Evolutionary conservation across 2,888 invertebrate genomes (phyloP).

Genomic region (Thera britannica): DNA sequence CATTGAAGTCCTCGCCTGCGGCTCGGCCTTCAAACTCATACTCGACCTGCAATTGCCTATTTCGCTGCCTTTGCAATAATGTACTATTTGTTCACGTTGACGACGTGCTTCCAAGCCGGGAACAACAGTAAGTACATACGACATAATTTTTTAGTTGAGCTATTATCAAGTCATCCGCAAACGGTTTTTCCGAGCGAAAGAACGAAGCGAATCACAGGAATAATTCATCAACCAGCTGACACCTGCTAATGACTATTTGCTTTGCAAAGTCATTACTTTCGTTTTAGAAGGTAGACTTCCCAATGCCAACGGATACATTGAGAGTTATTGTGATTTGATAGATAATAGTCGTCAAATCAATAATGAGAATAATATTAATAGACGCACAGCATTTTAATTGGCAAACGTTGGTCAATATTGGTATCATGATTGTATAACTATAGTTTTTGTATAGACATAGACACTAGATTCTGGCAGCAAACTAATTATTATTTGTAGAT

Average conservation of each 20-base stretch:
- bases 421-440: neutral
- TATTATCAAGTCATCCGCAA: constrained; percentile 51
- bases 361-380: constrained; percentile 8
- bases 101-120: constrained; percentile 11
- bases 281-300: constrained; percentile 19
- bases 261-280: constrained; percentile 32
- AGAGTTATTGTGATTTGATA: constrained; percentile 9
- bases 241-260: constrained; percentile 36
- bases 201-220: constrained; percentile 47
- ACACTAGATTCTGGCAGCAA: too few species aligned
- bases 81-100: neutral
- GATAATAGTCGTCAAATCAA: constrained; percentile 2
- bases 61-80: too few species aligned
- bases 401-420: constrained; percentile 4
- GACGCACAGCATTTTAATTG: constrained; percentile 1
- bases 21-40: too few species aligned
- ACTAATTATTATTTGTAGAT: too few species aligned
- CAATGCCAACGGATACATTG: constrained; percentile 14
- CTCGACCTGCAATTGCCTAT: too few species aligned
- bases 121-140: constrained; percentile 3
- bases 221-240: constrained; percentile 54
- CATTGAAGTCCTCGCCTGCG: too few species aligned
- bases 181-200: constrained; percentile 40
- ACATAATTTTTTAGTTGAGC: constrained; percentile 38
- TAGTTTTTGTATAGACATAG: too few species aligned